Evolutionary conservation across 64 coral and sea anemone genomes (phyloP).

Genomic region (Anthopleura sola): DNA sequence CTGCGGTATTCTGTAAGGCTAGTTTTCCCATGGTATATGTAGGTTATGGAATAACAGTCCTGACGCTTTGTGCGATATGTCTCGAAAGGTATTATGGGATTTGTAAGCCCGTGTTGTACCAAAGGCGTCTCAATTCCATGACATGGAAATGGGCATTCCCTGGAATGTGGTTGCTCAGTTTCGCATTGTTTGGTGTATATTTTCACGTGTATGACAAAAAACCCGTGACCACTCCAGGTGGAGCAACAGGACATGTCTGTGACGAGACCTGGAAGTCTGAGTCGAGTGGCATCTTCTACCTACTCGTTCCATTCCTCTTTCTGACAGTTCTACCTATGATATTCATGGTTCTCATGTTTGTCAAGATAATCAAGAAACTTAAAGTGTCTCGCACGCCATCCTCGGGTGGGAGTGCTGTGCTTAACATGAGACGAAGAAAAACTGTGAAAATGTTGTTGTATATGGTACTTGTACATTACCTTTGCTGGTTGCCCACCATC

Average conservation of each 20-base stretch:
- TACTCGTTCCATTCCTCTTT: conserved; percentile 15
- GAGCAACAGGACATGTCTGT: conserved; percentile 25
- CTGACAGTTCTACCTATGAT: conserved; percentile 24
- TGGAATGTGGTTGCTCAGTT: conserved; percentile 23
- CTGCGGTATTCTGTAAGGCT: conserved; percentile 35
- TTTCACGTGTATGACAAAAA: conserved; percentile 30
- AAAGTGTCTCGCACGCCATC: conserved; percentile 37
- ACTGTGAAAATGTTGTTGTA: conserved; percentile 33
- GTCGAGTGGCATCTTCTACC: conserved; percentile 20
- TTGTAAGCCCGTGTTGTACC: conserved; percentile 20
- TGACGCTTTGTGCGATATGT: conserved; percentile 31
- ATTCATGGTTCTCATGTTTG: conserved; percentile 8
- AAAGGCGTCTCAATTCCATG: conserved; percentile 12
- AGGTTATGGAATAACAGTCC: conserved; percentile 18
- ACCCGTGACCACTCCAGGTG: conserved; percentile 4
- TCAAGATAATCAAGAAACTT: conserved; percentile 45
- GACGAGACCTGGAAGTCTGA: conserved; percentile 36
- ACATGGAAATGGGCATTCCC: conserved; percentile 3
- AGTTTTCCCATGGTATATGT: conserved; percentile 28
- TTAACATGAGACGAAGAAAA: conserved; percentile 50
- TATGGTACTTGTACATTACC: conserved; percentile 37
- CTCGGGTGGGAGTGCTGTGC: conserved; percentile 62
- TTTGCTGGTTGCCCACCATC: conserved; percentile 49
- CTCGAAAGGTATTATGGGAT: conserved; percentile 58
- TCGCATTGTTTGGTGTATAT: conserved; percentile 31